These are phyloP conservation scores for Dendropsophus ebraccatus DNA, from an alignment of 2,113 vertebrate genomes.

Conservation along the genomic window DNA sequence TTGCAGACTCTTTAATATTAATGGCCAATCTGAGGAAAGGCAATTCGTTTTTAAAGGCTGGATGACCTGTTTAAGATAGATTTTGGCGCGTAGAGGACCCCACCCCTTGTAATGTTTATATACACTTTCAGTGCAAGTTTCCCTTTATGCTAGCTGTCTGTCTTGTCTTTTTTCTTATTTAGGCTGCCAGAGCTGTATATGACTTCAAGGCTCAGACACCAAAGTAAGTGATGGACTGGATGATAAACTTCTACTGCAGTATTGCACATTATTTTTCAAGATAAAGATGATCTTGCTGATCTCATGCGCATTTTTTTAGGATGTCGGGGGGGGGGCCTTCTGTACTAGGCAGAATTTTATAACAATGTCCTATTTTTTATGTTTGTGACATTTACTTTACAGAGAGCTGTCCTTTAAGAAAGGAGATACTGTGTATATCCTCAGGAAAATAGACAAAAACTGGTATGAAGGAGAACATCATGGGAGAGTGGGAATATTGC, in stretches of 20 bases:
- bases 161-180: constrained; percentile 28
- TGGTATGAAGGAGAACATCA: constrained; percentile 97
- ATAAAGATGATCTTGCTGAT: background rate
- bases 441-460: constrained; percentile 97
- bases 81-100: no score
- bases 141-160: background rate
- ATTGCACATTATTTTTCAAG: background rate
- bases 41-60: no score
- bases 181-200: constrained; percentile 94
- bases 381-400: constrained; percentile 65
- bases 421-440: constrained; percentile 94
- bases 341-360: no score
- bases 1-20: no score
- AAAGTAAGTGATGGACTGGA: constrained; percentile 85
- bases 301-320: background rate
- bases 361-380: no score
- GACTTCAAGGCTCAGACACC: constrained; percentile 98
- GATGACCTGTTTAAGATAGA: no score
- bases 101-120: background rate
- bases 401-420: constrained; percentile 98
- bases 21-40: no score
- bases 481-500: constrained; percentile 92
- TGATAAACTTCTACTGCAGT: background rate
- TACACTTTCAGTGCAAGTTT: background rate
- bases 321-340: no score